Percentiles rank a stretch among this genome's conserved stretches.
These are phyloP conservation scores for Drosophila maculinotata DNA, from an alignment of 2,888 invertebrate genomes.

Conservation along the genomic window DNA sequence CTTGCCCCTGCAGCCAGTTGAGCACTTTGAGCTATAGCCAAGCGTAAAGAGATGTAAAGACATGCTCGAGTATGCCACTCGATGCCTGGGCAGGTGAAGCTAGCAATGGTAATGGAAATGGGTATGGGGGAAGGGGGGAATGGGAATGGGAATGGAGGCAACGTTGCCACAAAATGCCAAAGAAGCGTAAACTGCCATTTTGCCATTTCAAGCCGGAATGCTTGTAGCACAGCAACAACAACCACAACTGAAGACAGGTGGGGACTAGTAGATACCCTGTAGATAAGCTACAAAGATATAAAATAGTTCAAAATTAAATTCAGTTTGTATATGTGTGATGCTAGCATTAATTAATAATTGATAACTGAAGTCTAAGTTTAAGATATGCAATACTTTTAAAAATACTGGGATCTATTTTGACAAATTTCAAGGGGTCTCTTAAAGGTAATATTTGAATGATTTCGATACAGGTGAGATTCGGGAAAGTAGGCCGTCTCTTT, in stretches of 20 bases:
- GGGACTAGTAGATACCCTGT: constrained; percentile 15
- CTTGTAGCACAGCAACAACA: constrained; percentile 30
- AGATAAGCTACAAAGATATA: too few relatives aligned
- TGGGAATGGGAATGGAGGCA: constrained; percentile 14
- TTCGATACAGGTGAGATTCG: too few relatives aligned
- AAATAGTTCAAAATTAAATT: too few relatives aligned
- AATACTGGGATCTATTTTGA: too few relatives aligned
- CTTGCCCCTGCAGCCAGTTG: constrained; percentile 12
- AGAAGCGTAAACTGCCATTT: constrained; percentile 79
- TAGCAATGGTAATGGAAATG: not conserved
- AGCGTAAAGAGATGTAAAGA: constrained; percentile 80
- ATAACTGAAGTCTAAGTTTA: too few relatives aligned
- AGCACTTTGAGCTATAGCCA: constrained; percentile 67
- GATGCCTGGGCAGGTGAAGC: constrained; percentile 61
- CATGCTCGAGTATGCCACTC: constrained; percentile 77
- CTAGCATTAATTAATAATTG: too few relatives aligned
- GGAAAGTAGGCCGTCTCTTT: too few relatives aligned
- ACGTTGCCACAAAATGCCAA: constrained; percentile 71
- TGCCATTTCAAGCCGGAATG: constrained; percentile 61
- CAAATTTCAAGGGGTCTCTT: too few relatives aligned
- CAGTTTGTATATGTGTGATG: too few relatives aligned
- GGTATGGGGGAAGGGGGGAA: not conserved
- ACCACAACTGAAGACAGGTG: not conserved
- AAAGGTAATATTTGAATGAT: too few relatives aligned
- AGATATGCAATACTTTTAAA: too few relatives aligned